Evolutionary conservation across 2,113 vertebrate species (phyloP), one percentile per base, ranked within the genome.

Genomic region (Malurus melanocephalus): DNA sequence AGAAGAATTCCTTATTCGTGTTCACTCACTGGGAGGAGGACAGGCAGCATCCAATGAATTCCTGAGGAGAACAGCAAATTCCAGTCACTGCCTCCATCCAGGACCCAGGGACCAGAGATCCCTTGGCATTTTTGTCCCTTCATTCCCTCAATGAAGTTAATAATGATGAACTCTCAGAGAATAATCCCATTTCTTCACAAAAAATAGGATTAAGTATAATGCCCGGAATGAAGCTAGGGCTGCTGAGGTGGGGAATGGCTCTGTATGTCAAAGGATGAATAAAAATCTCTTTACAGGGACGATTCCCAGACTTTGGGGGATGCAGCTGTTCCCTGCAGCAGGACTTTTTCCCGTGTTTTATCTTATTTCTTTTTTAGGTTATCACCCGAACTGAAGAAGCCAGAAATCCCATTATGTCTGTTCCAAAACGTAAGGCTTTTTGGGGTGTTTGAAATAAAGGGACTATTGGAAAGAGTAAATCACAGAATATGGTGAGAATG

Each of bases 101-200:
- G 40, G 20, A 35, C 4, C 1, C 0, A 59, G 57, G 65, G 45
- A 77, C 15, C 52, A 81, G 67, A 48, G 87, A 91, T 52, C 67
- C 8, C 52, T 45, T 1, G 14, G 16, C 35, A 28, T 21, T 55
- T 90, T 76, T 72, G 26, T 56, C 33, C 66, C 33, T 80, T 43
- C 8, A 77, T 74, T 82, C 33, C 19, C 56, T 68, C 46, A 82
- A 89, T 87, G 40, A 55, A 82, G n/a, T 82, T 85, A 85, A 77
- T 45, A 69, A 91, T 83, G 75, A 93, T 59, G 85, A 89, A 71
- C 28, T 87, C 82, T 43, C 64, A 62, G 43, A 68, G 32, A 88
- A 91, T 66, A 89, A 82, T 80, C 59, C 32, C 43, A 69, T 94
- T 93, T 66, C 20, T 64, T 22, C 26, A 8, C 8, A 20, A 64